Conservation (phyloP, 2,888 invertebrate genomes). For the Pollenia amentaria region DNA sequence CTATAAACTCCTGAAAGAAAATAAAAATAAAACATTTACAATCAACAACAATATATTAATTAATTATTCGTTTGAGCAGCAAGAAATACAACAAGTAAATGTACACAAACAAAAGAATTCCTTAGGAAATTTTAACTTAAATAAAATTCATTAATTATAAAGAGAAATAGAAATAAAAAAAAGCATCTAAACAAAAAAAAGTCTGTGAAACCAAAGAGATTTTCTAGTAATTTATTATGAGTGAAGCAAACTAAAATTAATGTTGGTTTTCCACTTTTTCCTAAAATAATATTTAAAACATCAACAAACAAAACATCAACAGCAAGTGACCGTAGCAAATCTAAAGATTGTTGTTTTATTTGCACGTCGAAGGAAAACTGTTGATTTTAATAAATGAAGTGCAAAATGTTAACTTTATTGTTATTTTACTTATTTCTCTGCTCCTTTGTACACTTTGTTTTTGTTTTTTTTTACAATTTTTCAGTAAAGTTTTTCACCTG, state of each 20-base stretch:
- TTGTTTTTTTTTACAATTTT: not conserved
- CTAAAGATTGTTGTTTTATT: not conserved
- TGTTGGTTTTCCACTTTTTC: too few species aligned
- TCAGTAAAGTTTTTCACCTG: not conserved
- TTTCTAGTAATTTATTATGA: too few species aligned
- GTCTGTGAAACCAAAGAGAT: too few species aligned
- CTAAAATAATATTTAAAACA: too few species aligned
- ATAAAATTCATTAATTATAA: not conserved
- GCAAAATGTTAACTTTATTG: conserved; percentile 53
- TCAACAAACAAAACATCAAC: too few species aligned
- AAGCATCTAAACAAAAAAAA: too few species aligned
- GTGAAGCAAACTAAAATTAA: too few species aligned
- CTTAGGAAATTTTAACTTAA: not conserved
- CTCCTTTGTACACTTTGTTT: not conserved
- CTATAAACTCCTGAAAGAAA: conserved; percentile 34
- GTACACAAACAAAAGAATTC: conserved; percentile 4
- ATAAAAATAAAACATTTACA: conserved; percentile 11
- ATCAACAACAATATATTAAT: conserved; percentile 52
- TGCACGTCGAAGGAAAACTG: not conserved
- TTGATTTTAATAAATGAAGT: conserved; percentile 63
- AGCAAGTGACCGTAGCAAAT: too few species aligned
- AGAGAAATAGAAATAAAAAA: too few species aligned
- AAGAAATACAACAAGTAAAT: not conserved
- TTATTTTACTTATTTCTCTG: conserved; percentile 1
- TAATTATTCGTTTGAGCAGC: conserved; percentile 56